phyloP scores from a whole-genome alignment of 2,113 vertebrate species.

The Gymnogyps californianus region DNA sequence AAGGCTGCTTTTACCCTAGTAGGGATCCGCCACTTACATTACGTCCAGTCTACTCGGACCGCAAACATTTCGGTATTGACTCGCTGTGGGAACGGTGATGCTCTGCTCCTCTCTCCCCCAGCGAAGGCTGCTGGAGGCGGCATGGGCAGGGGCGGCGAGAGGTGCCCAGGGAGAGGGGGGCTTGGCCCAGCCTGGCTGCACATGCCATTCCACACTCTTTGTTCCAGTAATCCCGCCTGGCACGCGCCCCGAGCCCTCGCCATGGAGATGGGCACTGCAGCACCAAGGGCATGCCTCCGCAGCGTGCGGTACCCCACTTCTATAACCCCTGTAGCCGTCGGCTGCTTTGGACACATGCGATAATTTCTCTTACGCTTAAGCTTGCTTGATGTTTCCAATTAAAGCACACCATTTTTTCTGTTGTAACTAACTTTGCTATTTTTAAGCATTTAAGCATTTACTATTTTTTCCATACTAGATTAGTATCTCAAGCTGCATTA shows the following conservation, averaged over 20 bases:
- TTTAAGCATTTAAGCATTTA: neutral
- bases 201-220: rapidly evolving
- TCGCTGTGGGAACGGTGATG: rapidly evolving
- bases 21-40: neutral
- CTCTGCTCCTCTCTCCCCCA: neutral
- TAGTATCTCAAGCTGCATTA: no score
- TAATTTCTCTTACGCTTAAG: neutral
- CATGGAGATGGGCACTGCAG: rapidly evolving
- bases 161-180: neutral
- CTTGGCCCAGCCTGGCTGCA: neutral
- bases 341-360: neutral
- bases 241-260: neutral
- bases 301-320: rapidly evolving
- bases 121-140: neutral
- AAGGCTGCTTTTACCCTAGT: no score
- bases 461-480: neutral
- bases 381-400: neutral
- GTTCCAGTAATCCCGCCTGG: neutral
- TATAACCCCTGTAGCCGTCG: neutral
- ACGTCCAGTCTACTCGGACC: rapidly evolving
- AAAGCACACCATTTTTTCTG: neutral
- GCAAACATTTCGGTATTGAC: rapidly evolving
- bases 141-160: neutral
- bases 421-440: neutral
- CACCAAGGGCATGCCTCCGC: neutral